A percentile compares a stretch with the other conserved stretches of the same genome.
Conservation (phyloP, 2,113 vertebrate genomes). For the Myiozetetes cayanensis region DNA sequence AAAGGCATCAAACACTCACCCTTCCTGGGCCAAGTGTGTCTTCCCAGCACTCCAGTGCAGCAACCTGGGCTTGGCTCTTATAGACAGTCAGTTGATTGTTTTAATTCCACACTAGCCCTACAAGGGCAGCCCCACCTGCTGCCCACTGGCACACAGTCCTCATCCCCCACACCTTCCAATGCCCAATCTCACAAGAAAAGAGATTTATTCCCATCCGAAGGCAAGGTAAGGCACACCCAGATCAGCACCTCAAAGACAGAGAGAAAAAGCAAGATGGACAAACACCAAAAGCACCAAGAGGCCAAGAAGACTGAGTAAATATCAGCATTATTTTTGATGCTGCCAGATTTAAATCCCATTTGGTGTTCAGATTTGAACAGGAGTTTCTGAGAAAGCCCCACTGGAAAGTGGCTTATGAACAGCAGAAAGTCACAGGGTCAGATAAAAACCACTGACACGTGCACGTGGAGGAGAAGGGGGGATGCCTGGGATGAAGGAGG, state of each 20-base stretch:
- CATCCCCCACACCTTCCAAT: not conserved
- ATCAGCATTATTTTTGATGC: not conserved
- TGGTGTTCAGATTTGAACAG: not conserved
- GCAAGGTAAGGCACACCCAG: not conserved
- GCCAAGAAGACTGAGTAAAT: not conserved
- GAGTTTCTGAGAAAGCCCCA: not conserved
- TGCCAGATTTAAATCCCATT: not conserved
- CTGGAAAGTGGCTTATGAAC: not conserved
- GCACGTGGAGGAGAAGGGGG: rapidly evolving
- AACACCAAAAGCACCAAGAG: not conserved
- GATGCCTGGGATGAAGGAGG: not conserved
- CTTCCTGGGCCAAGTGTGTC: not conserved
- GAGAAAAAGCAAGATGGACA: not conserved
- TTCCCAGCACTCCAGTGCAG: not conserved
- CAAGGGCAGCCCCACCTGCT: not conserved
- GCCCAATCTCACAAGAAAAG: not conserved
- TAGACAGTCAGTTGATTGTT: not conserved
- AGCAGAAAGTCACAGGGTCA: not conserved
- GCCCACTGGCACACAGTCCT: not conserved
- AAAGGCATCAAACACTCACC: not conserved
- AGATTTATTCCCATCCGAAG: not conserved
- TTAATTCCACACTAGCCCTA: not conserved
- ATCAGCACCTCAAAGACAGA: not conserved
- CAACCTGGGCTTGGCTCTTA: not conserved
- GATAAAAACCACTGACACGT: not conserved